Base-by-base conservation (phyloP, 2,113 vertebrate genomes). In the Scomber colias region DNA sequence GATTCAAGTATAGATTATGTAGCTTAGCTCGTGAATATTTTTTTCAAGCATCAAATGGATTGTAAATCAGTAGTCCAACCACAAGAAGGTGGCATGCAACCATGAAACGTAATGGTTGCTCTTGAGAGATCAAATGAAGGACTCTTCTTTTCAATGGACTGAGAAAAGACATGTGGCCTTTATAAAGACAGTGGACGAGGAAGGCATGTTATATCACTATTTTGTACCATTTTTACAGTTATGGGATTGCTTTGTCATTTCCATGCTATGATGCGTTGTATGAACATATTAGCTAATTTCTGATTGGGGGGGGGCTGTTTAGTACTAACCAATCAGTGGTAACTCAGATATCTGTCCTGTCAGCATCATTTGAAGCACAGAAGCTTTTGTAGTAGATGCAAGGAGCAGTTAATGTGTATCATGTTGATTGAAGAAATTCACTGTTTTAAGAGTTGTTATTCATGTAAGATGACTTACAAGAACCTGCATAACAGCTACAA, bases 151-250 rank as follows among this genome's bases (percentile, higher is more conserved):
- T 71, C 68, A 84, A 70, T 76, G 65, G 59, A 69, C 61, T 27
- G 81, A 85, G 71, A 82, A 81, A 85, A 88, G 83, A 81, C 66
- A 40, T 79, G 87, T 82, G 48, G 49, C 76, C 59, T 67, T 75
- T 60, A 81, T 83, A 78, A 64, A 69, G 61, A 54, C 81, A 84
- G 75, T 87, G 73, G 75, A 78, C 62, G 45, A 57, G 5, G 17
- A 75, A 45, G 15, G 15, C 1, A 10, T 4, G 3, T 54, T 7
- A 8, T 55, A 24, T 48, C 4, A 16, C 8, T 40, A 7, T 9
- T 70, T 24, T 64, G 8, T 46, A 13, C 30, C 8, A 9, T 40
- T 40, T 40, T 40, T 40, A 40, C 35, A 40, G 6, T 40, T 40
- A 27, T 27, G 24, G 24, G 3, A 27, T 27, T 27, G 24, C 24